Conservation (phyloP, 2,888 invertebrate genomes). For the Argynnis bischoffii region DNA sequence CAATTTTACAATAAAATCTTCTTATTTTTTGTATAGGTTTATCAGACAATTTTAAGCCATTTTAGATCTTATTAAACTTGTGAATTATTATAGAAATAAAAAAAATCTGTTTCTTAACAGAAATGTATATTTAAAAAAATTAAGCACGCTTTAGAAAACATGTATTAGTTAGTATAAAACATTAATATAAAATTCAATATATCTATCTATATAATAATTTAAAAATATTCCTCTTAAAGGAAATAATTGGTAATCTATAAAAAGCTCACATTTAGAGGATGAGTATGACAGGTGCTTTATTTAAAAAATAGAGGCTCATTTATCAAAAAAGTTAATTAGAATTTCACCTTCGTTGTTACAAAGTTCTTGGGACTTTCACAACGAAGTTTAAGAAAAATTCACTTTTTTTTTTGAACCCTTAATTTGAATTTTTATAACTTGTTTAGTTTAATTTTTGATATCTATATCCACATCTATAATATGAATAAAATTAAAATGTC, state of each 20-base stretch:
- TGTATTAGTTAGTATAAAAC: too few species aligned
- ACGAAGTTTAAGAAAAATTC: neutral
- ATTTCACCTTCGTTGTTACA: slow-evolving; percentile 4
- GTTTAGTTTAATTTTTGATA: neutral
- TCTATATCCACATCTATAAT: neutral
- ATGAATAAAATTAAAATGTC: neutral
- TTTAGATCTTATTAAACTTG: too few species aligned
- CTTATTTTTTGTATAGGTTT: too few species aligned
- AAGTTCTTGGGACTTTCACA: slow-evolving; percentile 1
- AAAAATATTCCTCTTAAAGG: too few species aligned
- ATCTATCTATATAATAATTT: too few species aligned
- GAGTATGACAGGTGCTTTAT: neutral
- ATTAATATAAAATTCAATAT: too few species aligned
- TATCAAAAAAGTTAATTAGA: slow-evolving; percentile 4
- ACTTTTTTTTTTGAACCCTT: slow-evolving; percentile 4
- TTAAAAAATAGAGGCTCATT: neutral
- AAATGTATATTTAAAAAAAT: too few species aligned
- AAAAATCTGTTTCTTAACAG: too few species aligned
- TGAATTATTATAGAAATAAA: too few species aligned
- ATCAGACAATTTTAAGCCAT: too few species aligned
- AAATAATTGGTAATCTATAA: neutral
- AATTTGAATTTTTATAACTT: slow-evolving; percentile 13
- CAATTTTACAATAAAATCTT: too few species aligned
- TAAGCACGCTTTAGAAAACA: too few species aligned
- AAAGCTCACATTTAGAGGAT: neutral